phyloP scores from a whole-genome alignment of 2,888 invertebrate species.

The Tipula unca region DNA sequence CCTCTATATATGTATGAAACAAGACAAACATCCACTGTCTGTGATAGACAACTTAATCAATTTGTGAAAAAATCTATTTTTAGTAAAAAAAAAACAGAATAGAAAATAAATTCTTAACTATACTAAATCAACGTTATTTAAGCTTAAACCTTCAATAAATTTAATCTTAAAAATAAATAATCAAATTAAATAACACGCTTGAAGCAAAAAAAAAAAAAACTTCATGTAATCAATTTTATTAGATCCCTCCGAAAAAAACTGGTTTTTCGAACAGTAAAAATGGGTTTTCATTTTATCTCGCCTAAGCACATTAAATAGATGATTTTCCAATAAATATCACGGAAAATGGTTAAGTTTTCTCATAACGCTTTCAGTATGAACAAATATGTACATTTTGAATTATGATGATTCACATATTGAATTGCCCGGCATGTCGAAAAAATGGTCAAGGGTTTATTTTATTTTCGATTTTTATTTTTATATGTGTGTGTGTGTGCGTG shows the following conservation, averaged over 20 bases:
- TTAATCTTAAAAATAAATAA: slow-evolving; percentile 14
- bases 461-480: too few species aligned
- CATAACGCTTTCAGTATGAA: neutral
- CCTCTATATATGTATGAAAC: too few species aligned
- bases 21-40: neutral
- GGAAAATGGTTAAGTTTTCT: neutral
- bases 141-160: slow-evolving; percentile 8
- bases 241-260: neutral
- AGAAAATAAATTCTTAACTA: neutral
- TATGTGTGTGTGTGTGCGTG: neutral
- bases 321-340: slow-evolving; percentile 14
- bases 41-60: neutral
- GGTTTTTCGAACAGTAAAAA: neutral
- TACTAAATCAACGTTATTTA: neutral
- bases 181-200: slow-evolving; percentile 2
- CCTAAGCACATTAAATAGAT: slow-evolving; percentile 14
- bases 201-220: neutral
- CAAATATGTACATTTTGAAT: slow-evolving; percentile 8
- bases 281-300: neutral
- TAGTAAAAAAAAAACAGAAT: neutral
- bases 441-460: neutral
- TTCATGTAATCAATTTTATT: slow-evolving; percentile 8
- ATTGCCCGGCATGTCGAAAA: neutral
- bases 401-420: slow-evolving; percentile 1
- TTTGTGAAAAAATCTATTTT: neutral